phyloP scores from a whole-genome alignment of 2,888 invertebrate genomes.

The Buathra laborator region DNA sequence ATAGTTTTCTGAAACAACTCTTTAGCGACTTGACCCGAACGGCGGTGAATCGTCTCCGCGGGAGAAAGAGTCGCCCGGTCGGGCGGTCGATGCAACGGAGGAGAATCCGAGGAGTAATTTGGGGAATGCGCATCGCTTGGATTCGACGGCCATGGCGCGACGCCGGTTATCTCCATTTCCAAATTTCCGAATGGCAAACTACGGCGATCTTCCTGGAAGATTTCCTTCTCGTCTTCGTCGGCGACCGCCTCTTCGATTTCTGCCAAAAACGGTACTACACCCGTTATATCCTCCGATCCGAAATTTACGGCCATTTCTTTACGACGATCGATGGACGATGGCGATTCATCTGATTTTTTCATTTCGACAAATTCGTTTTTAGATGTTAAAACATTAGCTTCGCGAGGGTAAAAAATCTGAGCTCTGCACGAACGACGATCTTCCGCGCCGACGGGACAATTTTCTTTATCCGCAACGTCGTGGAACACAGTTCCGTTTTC shows the following conservation, averaged over 20 bases:
- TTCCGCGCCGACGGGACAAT: constrained; percentile 13
- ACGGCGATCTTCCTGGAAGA: background rate
- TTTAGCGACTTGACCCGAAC: constrained; percentile 4
- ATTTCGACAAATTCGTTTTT: constrained; percentile 6
- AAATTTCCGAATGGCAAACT: background rate
- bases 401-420: background rate
- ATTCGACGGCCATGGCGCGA: constrained; percentile 22
- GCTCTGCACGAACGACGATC: background rate
- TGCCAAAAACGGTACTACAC: constrained; percentile 5
- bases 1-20: constrained; percentile 7
- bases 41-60: background rate
- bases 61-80: background rate
- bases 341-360: background rate
- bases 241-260: background rate
- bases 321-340: background rate
- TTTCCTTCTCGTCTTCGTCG: background rate
- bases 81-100: background rate
- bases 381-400: background rate
- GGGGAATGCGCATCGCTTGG: background rate
- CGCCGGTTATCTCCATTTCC: constrained; percentile 68
- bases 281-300: constrained; percentile 21
- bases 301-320: background rate
- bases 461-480: constrained; percentile 50
- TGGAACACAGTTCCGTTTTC: constrained; percentile 18
- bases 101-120: background rate